Base-by-base conservation (phyloP, 2,888 invertebrate species). In the Shargacucullia verbasci region DNA sequence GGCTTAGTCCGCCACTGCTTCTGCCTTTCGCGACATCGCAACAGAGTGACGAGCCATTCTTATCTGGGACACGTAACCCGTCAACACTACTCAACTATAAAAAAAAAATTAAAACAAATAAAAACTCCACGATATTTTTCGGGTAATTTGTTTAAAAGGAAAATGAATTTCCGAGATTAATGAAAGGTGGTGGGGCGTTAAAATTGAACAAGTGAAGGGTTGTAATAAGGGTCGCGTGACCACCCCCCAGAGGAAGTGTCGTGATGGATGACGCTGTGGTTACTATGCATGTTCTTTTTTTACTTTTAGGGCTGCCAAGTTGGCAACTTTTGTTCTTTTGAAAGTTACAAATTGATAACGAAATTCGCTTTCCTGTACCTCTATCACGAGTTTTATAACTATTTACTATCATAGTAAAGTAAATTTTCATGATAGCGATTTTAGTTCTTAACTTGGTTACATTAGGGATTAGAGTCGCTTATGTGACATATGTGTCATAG, bases 221-320 rank as follows among this genome's bases (percentile, higher is more conserved):
- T 71, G 67, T 78, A 78, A 80, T 78, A 76, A 79, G 73, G 79
- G 78, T 82, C 65, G 80, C 80, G 83, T 83, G 83, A 79, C 80
- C 54, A 69, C 20, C 46, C 39, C 41, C 4, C 9, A 35, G 47
- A 74, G 76, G 76, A 78, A 78, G 71, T 75, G 71, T 59, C 47
- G 63, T 82, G 82, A 83, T 84, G 79, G 78, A 84, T 82, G 79
- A 63, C 64, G 37, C 43, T 8, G 25, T 53, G 41, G 59, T 72
- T 72, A 71, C 50, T 44, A 55, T 60, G 60, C 73, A 60, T 40
- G 50, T 57, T 60, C 48, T 63, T 48, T 58, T 66, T 60, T 35
- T 39, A 27, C 7, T 1, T 5, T 20, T 14, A 68, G 63, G 66
- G 69, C 11, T 58, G 58, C 8, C 11, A 20, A 29, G 37, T 11